Evolutionary conservation across 2,113 vertebrate species (phyloP), one percentile per base, ranked within the genome.

Genomic region (Macrotus californicus): DNA sequence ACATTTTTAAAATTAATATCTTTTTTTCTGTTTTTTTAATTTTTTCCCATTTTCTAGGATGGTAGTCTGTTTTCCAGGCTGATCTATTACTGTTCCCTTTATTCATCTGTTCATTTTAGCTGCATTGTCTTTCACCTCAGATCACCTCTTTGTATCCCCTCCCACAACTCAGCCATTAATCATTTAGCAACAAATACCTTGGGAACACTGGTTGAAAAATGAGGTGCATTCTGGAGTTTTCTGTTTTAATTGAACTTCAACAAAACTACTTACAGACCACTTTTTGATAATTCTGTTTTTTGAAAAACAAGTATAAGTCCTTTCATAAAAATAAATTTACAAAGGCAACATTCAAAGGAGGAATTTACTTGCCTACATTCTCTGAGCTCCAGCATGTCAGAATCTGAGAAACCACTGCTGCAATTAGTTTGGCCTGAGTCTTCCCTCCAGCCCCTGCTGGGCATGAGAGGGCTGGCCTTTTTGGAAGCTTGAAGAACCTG

Each of bases 131-230:
- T 95, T 96, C 82, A 89, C 92, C 70, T 41, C 83, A 52, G 94
- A 54, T 87, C 64, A 76, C 67, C 80, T 95, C 59, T 39, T 59
- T 81, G 48, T 31, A 24, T 79, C 70, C 79, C 86, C 46, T 95
- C 13, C 84, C 72, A 91, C 64, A 94, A 87, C 73, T 43, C 66
- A 69, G 87, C 96, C 97, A 94, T 96, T 50, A 79, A 96, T 97
- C 96, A 89, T 96, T 97, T 97, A 97, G 67, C 46, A 96, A 70
- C 93, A 76, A 96, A 95, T 94, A 66, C 54, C 87, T 96, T 89
- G 92, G 92, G 95, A 98, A 86, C 9, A 77, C 29, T 54, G 34
- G n/a, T 52, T 88, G 66, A 90, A 97, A 96, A 97, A 91, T 69
- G 97, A 97, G 94, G 87, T 91, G n/a, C 31, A 88, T 95, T 87